phyloP scores from a whole-genome alignment of 2,797 vertebrate genomes.

The Catharus ustulatus region DNA sequence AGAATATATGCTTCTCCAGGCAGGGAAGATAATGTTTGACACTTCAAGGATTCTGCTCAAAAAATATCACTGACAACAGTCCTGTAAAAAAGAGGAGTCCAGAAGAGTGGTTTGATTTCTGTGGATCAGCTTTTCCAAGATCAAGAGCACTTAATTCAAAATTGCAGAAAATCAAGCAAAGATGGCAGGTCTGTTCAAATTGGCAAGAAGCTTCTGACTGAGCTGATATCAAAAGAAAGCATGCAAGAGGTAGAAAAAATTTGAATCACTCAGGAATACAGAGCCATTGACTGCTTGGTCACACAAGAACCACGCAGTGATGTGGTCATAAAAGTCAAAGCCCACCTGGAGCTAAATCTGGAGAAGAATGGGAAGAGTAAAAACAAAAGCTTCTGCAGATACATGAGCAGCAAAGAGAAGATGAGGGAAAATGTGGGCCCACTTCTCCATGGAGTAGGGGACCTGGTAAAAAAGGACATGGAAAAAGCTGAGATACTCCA shows the following conservation, averaged over 20 bases:
- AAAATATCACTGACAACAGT: not conserved
- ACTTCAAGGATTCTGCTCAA: not conserved
- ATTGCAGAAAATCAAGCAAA: not conserved
- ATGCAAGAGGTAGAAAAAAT: not conserved
- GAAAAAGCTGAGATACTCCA: not conserved
- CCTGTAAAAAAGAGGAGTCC: not conserved
- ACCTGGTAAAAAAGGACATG: not conserved
- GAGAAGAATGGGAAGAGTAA: not conserved
- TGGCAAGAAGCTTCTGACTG: not conserved
- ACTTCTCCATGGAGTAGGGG: not conserved
- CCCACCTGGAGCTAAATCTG: not conserved
- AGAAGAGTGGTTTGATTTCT: not conserved
- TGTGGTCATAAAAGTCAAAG: not conserved
- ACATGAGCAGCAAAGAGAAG: not conserved
- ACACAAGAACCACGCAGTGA: accelerated
- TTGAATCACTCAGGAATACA: not conserved
- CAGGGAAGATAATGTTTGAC: not conserved
- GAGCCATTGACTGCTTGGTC: not conserved
- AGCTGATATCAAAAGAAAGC: not conserved
- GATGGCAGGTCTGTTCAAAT: not conserved
- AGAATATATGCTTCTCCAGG: not conserved
- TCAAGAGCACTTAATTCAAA: not conserved
- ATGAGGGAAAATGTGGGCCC: not conserved
- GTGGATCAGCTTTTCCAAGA: not conserved
- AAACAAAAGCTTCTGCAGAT: not conserved